These are phyloP conservation scores for Dolichallabes microphthalmus DNA, from an alignment of 2,113 vertebrate genomes.

Conservation along the genomic window DNA sequence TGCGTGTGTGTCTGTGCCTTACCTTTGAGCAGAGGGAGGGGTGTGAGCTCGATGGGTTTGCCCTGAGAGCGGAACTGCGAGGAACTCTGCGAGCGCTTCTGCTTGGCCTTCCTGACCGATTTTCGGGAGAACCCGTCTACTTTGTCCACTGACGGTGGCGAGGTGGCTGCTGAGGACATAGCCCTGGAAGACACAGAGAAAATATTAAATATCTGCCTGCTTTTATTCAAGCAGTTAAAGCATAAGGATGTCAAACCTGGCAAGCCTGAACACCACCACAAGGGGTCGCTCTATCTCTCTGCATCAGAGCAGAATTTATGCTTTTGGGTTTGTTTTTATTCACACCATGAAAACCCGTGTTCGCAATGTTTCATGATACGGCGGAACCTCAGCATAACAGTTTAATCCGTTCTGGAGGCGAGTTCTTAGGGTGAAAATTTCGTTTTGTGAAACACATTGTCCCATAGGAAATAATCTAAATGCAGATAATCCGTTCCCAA, in stretches of 20 bases:
- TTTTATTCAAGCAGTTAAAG: background rate
- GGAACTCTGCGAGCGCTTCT: slow-evolving; percentile 99
- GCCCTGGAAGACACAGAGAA: slow-evolving; percentile 80
- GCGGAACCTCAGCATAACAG: no score
- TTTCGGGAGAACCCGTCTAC: slow-evolving; percentile 99
- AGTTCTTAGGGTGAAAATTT: no score
- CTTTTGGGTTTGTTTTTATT: background rate
- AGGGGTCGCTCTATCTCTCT: background rate
- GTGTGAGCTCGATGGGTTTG: slow-evolving; percentile 98
- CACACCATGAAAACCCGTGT: no score
- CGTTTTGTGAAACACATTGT: no score
- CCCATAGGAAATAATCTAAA: no score
- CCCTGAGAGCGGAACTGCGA: slow-evolving; percentile 99
- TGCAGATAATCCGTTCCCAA: no score
- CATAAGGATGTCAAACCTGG: background rate
- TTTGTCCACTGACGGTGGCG: slow-evolving; percentile 99
- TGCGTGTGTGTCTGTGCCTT: slow-evolving; percentile 50
- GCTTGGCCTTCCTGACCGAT: slow-evolving; percentile 99
- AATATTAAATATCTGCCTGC: background rate
- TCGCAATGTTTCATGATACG: no score
- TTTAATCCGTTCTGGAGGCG: no score
- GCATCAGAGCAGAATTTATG: background rate
- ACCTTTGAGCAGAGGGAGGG: slow-evolving; percentile 98
- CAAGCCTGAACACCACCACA: background rate
- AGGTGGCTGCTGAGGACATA: slow-evolving; percentile 99